Percentiles rank a stretch among this genome's conserved stretches.
These are phyloP conservation scores for Argyrosomus regius DNA, from an alignment of 2,797 vertebrate genomes.

Conservation along the genomic window DNA sequence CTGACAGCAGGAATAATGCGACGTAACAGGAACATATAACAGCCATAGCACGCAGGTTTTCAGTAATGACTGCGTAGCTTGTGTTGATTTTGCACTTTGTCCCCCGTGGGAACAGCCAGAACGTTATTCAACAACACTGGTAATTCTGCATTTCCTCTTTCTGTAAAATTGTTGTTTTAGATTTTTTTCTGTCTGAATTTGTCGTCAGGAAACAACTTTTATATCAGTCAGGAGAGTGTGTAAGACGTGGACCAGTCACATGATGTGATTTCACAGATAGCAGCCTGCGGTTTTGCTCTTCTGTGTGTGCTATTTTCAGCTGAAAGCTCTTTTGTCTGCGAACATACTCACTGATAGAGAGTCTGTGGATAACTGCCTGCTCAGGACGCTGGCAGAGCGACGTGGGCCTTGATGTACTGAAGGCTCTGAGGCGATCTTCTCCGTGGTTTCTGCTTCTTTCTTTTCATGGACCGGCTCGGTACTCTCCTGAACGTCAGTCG, in stretches of 20 bases:
- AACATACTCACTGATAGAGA: conserved; percentile 72
- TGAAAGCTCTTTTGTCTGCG: neutral
- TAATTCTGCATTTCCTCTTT: neutral
- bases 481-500: neutral
- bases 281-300: neutral
- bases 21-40: neutral
- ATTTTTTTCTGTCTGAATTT: neutral
- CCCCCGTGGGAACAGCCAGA: conserved; percentile 7
- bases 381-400: conserved; percentile 61
- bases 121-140: neutral
- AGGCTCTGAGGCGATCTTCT: conserved; percentile 25
- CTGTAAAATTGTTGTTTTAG: neutral
- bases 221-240: neutral
- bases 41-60: neutral
- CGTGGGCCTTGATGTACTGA: neutral
- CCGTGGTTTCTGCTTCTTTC: neutral
- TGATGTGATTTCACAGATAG: neutral
- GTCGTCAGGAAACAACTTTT: neutral
- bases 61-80: neutral
- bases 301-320: neutral
- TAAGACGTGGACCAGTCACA: neutral
- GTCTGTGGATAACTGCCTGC: conserved; percentile 66
- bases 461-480: conserved; percentile 15
- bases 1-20: no score
- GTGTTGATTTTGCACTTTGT: conserved; percentile 25